phyloP scores from a whole-genome alignment of 2,113 vertebrate genomes.

The Crypturellus undulatus region DNA sequence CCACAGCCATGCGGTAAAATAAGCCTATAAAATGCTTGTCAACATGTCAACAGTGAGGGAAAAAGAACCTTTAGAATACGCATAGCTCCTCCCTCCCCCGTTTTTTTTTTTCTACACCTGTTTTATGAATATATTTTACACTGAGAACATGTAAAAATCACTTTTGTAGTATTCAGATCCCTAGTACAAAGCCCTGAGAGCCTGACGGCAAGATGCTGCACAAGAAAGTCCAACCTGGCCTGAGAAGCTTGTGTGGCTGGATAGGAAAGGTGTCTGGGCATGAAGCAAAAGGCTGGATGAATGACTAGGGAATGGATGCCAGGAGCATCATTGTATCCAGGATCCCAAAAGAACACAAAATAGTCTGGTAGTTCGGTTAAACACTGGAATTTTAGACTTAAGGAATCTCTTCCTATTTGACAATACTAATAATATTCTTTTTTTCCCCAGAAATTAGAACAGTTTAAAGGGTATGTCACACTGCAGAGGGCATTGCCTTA shows the following conservation, averaged over 20 bases:
- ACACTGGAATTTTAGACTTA: not conserved
- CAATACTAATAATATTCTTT: not conserved
- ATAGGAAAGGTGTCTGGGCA: not conserved
- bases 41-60: constrained; percentile 22
- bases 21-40: constrained; percentile 1
- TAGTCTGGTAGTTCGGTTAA: not conserved
- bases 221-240: not conserved
- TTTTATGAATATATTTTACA: not conserved
- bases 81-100: not conserved
- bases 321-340: not conserved
- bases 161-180: not conserved
- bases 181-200: not conserved
- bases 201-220: rapidly evolving
- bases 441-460: not conserved
- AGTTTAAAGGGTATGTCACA: not conserved
- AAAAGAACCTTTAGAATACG: not conserved
- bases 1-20: constrained; percentile 8
- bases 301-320: not conserved
- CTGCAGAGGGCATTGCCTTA: not conserved
- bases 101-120: constrained; percentile 18
- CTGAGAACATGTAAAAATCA: not conserved
- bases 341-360: rapidly evolving
- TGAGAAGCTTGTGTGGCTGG: rapidly evolving
- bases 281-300: not conserved
- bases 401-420: not conserved